Evolutionary conservation across 2,888 invertebrate species (phyloP).

Genomic region (Aphelenchoides bicaudatus): DNA sequence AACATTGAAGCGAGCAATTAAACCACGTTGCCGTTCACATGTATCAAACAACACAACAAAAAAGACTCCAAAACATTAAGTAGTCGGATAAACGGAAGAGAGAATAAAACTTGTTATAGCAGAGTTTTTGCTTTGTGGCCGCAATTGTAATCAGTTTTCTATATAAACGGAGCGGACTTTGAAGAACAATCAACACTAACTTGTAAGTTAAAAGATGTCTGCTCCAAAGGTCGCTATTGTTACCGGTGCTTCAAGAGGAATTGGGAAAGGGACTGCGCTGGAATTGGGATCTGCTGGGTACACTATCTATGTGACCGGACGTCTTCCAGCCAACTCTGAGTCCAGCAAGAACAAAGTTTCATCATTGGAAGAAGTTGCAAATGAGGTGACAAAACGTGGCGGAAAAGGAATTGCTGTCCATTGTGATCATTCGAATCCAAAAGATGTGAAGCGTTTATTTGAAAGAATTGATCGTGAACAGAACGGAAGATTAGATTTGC

Average conservation of each 20-base stretch:
- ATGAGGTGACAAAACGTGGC: slow-evolving; percentile 56
- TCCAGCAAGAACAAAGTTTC: slow-evolving; percentile 10
- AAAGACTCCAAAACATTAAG: no score
- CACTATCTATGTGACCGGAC: slow-evolving; percentile 32
- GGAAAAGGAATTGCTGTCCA: slow-evolving; percentile 62
- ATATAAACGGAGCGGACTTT: no score
- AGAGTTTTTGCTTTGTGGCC: no score
- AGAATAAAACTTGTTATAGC: no score
- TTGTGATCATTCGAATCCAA: slow-evolving; percentile 62
- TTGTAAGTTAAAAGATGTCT: no score
- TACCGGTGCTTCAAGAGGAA: slow-evolving; percentile 37
- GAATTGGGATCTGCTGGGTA: slow-evolving; percentile 30
- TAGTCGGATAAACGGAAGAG: no score
- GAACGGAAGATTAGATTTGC: slow-evolving; percentile 60
- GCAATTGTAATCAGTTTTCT: no score
- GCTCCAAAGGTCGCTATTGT: slow-evolving; percentile 36
- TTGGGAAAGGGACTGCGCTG: slow-evolving; percentile 32
- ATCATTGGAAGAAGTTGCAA: slow-evolving; percentile 14
- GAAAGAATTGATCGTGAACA: slow-evolving; percentile 46
- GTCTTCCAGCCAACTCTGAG: slow-evolving; percentile 11
- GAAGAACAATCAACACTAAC: no score
- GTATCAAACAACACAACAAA: no score
- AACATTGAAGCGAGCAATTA: no score
- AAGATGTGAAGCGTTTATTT: slow-evolving; percentile 61
- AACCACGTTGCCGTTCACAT: no score